These are phyloP conservation scores for Condylura cristata DNA, from an alignment of 2,113 vertebrate species.

Conservation along the genomic window DNA sequence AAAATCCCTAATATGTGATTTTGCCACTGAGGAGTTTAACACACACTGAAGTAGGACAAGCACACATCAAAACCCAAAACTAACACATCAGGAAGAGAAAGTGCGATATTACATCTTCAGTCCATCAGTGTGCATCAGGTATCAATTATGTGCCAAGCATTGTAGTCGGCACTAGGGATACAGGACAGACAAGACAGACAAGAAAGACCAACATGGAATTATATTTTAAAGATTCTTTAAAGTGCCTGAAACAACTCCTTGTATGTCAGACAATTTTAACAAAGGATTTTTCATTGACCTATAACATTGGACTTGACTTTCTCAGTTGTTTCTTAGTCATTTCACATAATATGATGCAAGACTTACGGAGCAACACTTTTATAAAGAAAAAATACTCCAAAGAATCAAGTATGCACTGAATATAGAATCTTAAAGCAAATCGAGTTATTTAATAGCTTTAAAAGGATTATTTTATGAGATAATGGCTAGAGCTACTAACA, in stretches of 20 bases:
- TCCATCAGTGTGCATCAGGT: not conserved
- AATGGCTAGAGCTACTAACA: not conserved
- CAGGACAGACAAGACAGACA: not conserved
- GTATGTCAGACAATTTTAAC: not conserved
- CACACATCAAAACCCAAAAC: not conserved
- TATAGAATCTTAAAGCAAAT: conserved; percentile 22
- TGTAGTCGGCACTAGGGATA: not conserved
- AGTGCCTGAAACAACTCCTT: conserved; percentile 2
- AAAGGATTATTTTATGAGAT: conserved; percentile 8
- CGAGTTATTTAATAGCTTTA: conserved; percentile 1
- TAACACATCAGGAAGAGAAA: not conserved
- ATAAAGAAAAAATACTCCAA: not conserved
- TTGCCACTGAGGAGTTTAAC: not conserved
- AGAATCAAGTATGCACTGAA: not conserved
- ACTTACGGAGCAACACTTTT: not conserved
- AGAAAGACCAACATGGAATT: conserved; percentile 24
- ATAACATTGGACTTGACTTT: not conserved
- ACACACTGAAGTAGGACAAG: not conserved
- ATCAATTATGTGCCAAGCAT: not conserved
- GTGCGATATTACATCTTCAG: not conserved
- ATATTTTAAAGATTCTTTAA: not conserved
- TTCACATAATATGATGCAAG: conserved; percentile 32
- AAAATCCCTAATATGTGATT: not conserved
- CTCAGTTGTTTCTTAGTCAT: not conserved
- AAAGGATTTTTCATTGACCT: not conserved